Evolutionary conservation across 2,888 invertebrate species (phyloP).

Genomic region (Xanthia togata): DNA sequence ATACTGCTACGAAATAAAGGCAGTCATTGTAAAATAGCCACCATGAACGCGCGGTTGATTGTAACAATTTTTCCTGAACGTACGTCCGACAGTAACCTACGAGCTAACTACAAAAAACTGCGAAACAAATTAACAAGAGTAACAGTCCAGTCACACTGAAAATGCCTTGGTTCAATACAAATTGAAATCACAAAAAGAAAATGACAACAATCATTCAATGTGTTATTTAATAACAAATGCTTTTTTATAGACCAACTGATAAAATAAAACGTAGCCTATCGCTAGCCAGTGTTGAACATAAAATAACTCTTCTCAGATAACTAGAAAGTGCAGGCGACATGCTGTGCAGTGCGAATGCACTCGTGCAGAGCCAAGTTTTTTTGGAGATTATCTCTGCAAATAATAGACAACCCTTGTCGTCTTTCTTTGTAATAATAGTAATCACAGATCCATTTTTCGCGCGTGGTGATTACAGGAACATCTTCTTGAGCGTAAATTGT

Average conservation of each 20-base stretch:
- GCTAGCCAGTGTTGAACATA: background rate
- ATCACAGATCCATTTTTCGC: background rate
- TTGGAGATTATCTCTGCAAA: slow-evolving; percentile 24
- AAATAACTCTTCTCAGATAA: slow-evolving; percentile 4
- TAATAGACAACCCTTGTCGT: slow-evolving; percentile 7
- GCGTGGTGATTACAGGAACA: background rate
- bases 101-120: slow-evolving; percentile 26
- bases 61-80: background rate
- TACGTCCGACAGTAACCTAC: slow-evolving; percentile 5
- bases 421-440: slow-evolving; percentile 12
- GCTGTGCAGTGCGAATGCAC: slow-evolving; percentile 30
- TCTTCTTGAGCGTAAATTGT: background rate
- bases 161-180: slow-evolving; percentile 33
- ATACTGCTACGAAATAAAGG: background rate
- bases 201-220: slow-evolving; percentile 7
- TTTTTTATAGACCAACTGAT: slow-evolving; percentile 14
- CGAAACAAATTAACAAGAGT: slow-evolving; percentile 16
- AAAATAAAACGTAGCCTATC: slow-evolving; percentile 15
- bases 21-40: background rate
- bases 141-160: slow-evolving; percentile 25
- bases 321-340: slow-evolving; percentile 40
- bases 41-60: background rate
- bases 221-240: slow-evolving; percentile 17
- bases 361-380: background rate
- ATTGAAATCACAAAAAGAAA: slow-evolving; percentile 27